Conservation (phyloP, 2,113 vertebrate genomes). For the Boleophthalmus pectinirostris region DNA sequence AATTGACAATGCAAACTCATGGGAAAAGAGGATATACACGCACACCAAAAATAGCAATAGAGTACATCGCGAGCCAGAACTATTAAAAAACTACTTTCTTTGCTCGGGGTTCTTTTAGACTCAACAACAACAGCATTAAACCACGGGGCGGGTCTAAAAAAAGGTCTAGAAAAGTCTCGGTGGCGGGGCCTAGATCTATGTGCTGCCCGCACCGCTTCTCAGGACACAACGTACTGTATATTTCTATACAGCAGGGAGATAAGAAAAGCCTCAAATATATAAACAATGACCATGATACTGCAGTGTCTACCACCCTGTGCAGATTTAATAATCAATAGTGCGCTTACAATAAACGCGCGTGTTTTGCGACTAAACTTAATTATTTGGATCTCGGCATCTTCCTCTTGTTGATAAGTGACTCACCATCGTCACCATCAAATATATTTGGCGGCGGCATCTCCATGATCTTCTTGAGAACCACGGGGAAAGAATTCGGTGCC, state of each 20-base stretch:
- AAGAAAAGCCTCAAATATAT: not conserved
- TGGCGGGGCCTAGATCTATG: no score
- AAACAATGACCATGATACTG: no score
- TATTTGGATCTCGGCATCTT: not conserved
- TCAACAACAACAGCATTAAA: not conserved
- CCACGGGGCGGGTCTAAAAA: conserved; percentile 13
- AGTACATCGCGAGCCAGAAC: not conserved
- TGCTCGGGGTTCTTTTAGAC: not conserved
- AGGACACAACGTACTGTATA: not conserved
- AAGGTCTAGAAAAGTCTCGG: conserved; percentile 24
- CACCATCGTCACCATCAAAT: conserved; percentile 74
- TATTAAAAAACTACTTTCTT: not conserved
- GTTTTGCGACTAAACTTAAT: not conserved
- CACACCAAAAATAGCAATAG: not conserved
- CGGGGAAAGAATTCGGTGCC: conserved; percentile 75
- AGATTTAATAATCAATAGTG: no score
- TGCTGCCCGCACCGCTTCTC: not conserved
- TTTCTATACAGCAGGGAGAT: not conserved
- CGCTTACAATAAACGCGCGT: not conserved
- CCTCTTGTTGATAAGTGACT: conserved; percentile 10
- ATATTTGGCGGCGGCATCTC: conserved; percentile 84
- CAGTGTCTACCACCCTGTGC: no score
- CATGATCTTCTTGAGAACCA: conserved; percentile 89
- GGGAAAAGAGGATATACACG: not conserved
- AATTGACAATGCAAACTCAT: not conserved